A percentile compares a stretch with the other conserved stretches of the same genome.
Conservation (phyloP, 2,888 invertebrate genomes). For the Drosophila barbarae region DNA sequence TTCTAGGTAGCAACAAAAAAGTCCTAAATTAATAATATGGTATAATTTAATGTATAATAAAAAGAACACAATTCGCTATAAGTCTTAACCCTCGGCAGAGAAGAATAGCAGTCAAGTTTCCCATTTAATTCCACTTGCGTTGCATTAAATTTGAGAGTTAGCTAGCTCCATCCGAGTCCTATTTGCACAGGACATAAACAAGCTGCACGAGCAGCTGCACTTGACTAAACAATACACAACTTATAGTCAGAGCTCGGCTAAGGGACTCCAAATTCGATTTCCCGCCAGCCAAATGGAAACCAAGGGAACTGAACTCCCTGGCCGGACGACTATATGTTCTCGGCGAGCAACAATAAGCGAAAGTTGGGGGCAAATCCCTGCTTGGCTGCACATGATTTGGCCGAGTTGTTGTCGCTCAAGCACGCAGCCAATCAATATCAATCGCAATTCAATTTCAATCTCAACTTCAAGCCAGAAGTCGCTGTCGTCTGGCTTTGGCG, state of each 20-base stretch:
- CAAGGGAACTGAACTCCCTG: conserved; percentile 16
- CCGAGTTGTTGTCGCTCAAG: conserved; percentile 73
- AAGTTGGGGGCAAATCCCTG: conserved; percentile 57
- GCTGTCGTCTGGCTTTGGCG: conserved; percentile 44
- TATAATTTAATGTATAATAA: not conserved
- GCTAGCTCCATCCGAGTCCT: conserved; percentile 37
- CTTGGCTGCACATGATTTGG: conserved; percentile 64
- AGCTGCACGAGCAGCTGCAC: conserved; percentile 69
- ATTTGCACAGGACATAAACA: conserved; percentile 65
- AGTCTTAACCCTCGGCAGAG: not conserved
- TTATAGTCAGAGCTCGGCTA: conserved; percentile 42
- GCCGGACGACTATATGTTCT: conserved; percentile 15
- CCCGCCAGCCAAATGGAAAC: conserved; percentile 51
- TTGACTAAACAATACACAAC: conserved; percentile 72
- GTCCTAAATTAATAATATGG: not conserved
- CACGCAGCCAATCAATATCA: conserved; percentile 78
- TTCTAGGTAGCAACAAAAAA: not conserved
- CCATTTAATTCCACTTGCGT: conserved; percentile 2
- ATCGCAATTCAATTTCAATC: conserved; percentile 77
- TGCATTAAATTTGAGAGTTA: conserved; percentile 13
- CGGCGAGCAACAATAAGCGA: conserved; percentile 63
- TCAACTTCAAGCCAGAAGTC: conserved; percentile 70
- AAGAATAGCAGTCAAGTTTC: not conserved
- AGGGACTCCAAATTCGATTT: conserved; percentile 66
- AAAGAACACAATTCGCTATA: not conserved